phyloP scores from a whole-genome alignment of 2,797 vertebrate genomes.

The Pyrocephalus nanus region DNA sequence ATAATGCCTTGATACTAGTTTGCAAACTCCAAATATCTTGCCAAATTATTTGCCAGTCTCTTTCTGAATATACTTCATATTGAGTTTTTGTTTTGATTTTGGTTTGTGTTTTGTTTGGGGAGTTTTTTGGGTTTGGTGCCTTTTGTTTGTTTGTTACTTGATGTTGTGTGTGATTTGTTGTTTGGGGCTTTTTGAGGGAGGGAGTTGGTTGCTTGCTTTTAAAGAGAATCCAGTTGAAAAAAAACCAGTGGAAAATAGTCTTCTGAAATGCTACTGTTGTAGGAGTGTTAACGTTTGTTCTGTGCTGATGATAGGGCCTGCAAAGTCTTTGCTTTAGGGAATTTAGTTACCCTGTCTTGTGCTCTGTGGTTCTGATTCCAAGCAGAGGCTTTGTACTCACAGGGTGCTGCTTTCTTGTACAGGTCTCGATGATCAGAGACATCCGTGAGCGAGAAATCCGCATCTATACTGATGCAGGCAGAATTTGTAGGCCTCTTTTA shows the following conservation, averaged over 20 bases:
- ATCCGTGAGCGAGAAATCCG: constrained; percentile 96
- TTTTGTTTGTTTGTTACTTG: background rate
- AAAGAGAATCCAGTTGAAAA: background rate
- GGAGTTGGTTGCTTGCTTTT: background rate
- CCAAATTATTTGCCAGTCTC: background rate
- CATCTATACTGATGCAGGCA: constrained; percentile 96
- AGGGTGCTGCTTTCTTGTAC: background rate
- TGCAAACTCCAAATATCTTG: background rate
- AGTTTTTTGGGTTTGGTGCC: background rate
- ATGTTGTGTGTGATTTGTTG: background rate
- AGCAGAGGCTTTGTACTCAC: background rate
- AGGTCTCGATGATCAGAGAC: constrained; percentile 99
- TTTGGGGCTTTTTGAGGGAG: fast-evolving
- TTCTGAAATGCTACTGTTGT: background rate
- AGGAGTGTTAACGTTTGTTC: background rate
- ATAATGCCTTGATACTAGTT: background rate
- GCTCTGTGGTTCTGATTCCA: background rate
- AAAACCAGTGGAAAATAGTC: background rate
- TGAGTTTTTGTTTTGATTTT: background rate
- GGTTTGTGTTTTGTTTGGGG: background rate
- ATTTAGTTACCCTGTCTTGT: background rate
- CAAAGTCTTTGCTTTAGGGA: background rate
- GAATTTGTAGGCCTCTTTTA: constrained; percentile 93
- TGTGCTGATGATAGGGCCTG: background rate
- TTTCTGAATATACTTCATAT: background rate